phyloP scores from a whole-genome alignment of 2,888 invertebrate species.

The Euphydryas editha region DNA sequence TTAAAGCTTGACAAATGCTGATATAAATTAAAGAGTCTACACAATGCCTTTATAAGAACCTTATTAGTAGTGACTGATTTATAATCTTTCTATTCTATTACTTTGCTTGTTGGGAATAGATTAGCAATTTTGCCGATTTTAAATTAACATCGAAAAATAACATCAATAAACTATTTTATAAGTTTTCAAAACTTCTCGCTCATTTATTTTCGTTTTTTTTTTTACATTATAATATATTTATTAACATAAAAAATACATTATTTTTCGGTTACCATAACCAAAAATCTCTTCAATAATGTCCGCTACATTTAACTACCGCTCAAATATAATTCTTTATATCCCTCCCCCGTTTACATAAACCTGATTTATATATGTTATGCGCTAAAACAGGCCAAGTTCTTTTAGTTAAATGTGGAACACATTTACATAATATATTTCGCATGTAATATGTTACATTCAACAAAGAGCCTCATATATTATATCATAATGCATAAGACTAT shows the following conservation, averaged over 20 bases:
- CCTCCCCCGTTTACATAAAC: constrained; percentile 40
- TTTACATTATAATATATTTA: no score
- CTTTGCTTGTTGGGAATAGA: no score
- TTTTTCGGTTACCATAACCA: not conserved
- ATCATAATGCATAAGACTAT: constrained; percentile 51
- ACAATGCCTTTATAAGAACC: no score
- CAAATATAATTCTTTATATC: constrained; percentile 28
- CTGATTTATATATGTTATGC: constrained; percentile 41
- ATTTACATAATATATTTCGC: constrained; percentile 57
- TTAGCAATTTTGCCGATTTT: no score
- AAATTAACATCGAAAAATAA: no score
- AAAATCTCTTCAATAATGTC: constrained; percentile 11
- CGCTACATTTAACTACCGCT: constrained; percentile 30
- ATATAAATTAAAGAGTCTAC: no score
- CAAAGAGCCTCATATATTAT: constrained; percentile 28
- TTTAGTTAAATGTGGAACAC: constrained; percentile 45
- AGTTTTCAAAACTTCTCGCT: no score
- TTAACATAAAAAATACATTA: not conserved
- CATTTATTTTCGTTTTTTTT: no score
- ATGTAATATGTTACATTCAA: constrained; percentile 56
- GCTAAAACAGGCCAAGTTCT: constrained; percentile 47
- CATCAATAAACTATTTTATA: no score
- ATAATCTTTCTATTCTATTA: no score
- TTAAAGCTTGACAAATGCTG: no score
- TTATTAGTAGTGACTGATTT: no score